Conservation (phyloP, 1,140 invertebrate species). For the Zaprionus camerounensis region DNA sequence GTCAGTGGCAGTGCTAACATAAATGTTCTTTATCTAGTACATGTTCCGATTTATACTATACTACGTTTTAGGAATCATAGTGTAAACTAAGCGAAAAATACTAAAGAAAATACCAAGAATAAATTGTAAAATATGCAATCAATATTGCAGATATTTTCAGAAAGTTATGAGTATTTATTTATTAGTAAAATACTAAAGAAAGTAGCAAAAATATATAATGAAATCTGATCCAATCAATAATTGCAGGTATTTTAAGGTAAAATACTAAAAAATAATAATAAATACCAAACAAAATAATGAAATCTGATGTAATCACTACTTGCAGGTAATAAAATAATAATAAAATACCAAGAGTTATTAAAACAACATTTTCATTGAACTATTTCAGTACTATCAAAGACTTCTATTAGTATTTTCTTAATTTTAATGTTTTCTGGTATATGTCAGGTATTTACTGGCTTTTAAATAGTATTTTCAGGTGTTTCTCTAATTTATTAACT, state of each 20-base stretch:
- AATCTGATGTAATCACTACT: neutral
- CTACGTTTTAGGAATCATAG: neutral
- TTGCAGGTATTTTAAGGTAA: neutral
- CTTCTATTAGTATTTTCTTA: neutral
- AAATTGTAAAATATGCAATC: too few relatives aligned
- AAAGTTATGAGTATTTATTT: neutral
- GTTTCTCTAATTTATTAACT: neutral
- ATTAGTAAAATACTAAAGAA: too few relatives aligned
- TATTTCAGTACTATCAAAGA: neutral
- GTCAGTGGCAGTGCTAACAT: conserved; percentile 19
- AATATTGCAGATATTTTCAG: neutral
- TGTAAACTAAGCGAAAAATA: neutral
- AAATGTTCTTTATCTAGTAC: neutral
- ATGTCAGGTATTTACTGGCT: neutral
- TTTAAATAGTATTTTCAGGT: neutral
- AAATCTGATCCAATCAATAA: too few relatives aligned
- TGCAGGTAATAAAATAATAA: too few relatives aligned
- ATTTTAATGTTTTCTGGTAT: neutral
- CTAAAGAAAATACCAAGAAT: neutral
- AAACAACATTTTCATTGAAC: neutral
- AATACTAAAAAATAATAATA: neutral
- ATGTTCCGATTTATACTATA: neutral
- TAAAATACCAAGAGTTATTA: neutral
- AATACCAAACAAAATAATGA: neutral
- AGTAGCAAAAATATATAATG: neutral